Conservation (phyloP, 64 coral and sea anemone genomes). For the Hydrozoanthus tunicans region DNA sequence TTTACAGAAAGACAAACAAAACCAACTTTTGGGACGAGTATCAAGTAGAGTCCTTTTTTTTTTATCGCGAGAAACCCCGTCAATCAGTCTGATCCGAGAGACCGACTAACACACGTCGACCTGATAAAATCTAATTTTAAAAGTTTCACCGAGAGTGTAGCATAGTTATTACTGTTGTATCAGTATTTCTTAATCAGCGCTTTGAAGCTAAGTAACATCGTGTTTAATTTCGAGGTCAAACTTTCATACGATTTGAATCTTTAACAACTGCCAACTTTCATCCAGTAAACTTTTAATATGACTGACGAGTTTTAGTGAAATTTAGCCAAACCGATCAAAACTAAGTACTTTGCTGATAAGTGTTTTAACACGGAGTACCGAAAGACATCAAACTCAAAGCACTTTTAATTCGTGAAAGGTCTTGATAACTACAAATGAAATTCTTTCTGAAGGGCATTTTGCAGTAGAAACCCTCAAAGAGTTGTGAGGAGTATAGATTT, state of each 20-base stretch:
- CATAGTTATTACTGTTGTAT: background rate
- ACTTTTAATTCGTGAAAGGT: too few species aligned
- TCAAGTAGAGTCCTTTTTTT: background rate
- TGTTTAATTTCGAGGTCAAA: background rate
- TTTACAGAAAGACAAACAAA: background rate
- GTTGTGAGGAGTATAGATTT: too few species aligned
- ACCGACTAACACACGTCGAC: constrained; percentile 16
- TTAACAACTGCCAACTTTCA: background rate
- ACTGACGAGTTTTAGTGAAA: background rate
- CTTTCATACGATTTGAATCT: background rate
- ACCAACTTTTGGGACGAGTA: background rate
- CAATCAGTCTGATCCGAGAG: constrained; percentile 7
- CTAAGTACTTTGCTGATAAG: too few species aligned
- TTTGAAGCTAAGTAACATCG: background rate
- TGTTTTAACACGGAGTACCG: too few species aligned
- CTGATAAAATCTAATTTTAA: constrained; percentile 17
- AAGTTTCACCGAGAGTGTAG: background rate
- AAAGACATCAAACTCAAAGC: too few species aligned
- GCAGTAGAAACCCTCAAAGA: too few species aligned
- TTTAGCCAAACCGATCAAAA: too few species aligned
- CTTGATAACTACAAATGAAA: too few species aligned
- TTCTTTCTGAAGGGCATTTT: too few species aligned
- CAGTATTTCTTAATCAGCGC: constrained; percentile 5
- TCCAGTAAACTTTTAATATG: background rate
- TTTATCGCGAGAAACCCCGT: background rate